Evolutionary conservation across 2,888 invertebrate genomes (phyloP), one percentile per base, ranked within the genome.

Genomic region (Patella depressa): DNA sequence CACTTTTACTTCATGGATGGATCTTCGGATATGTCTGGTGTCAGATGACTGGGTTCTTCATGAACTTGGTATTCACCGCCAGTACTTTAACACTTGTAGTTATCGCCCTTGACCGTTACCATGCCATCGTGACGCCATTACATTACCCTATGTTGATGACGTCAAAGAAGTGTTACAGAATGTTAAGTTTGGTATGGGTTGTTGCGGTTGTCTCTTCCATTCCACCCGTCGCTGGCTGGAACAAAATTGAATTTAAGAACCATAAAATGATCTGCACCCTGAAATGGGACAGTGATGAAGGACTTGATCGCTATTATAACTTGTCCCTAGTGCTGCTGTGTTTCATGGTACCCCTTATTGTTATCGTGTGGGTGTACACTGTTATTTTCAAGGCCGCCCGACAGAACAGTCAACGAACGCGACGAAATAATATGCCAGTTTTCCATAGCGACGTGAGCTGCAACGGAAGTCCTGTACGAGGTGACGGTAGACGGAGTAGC

Each of bases 321-420:
- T 85, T 91, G 55, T 86, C 91, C 57, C 88, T 93, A 73, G 89
- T 92, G 2, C 82, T 90, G 17, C 81, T 92, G 5, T 93, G 93
- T 70, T 93, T 93, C 84, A 84, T 92, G 17, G 85, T 93, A 73
- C 93, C 93, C 0, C 90, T 93, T 45, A 85, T 91, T 17, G 91
- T 92, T 24, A 94, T 96, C 73, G 94, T 95, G 89, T 93, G 95
- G 90, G 95, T 95, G 90, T 96, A 96, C 90, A 93, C 80, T 57
- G 84, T 85, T 45, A 89, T 89, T 81, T 96, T 95, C 90, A 93
- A 94, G 15, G 96, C 96, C 11, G 96, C 96, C 11, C 94, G 94
- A 83, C 94, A 94, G 79, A 96, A 95, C 80, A 95, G 94, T 78
- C 94, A 94, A 82, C 91, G 94, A 29, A 94, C 94, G 76, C 86